A percentile compares a stretch with the other conserved stretches of the same genome.
Evolutionary conservation across 2,888 invertebrate species (phyloP).

Genomic region (Orthonychiurus folsomi): DNA sequence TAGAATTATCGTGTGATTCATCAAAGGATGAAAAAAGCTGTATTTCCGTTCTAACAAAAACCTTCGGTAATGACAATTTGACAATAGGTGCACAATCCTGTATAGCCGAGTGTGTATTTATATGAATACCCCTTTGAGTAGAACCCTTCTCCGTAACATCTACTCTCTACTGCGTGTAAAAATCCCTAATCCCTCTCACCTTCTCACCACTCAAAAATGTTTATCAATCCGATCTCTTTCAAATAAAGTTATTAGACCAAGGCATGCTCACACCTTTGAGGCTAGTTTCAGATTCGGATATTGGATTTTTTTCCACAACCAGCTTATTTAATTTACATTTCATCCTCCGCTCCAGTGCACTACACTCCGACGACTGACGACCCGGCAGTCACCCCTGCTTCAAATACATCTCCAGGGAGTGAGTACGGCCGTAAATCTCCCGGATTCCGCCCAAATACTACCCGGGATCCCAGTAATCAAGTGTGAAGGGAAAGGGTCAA

Average conservation of each 20-base stretch:
- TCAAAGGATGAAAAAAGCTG: too few relatives aligned
- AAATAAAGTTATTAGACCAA: background rate
- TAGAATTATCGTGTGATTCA: too few relatives aligned
- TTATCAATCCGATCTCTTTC: background rate
- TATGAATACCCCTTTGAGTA: too few relatives aligned
- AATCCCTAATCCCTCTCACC: background rate
- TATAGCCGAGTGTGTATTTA: too few relatives aligned
- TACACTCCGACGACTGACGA: background rate
- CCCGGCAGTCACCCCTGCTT: too few relatives aligned
- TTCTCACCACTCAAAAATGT: background rate
- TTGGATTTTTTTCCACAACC: constrained; percentile 13
- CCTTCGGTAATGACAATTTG: too few relatives aligned
- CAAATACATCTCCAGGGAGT: background rate
- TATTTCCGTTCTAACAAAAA: too few relatives aligned
- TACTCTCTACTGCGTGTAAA: too few relatives aligned
- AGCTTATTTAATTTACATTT: constrained; percentile 11
- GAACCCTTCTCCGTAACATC: too few relatives aligned
- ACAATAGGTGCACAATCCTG: too few relatives aligned
- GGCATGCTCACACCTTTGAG: background rate
- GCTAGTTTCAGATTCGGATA: background rate
- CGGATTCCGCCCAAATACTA: background rate
- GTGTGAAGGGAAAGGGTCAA: background rate
- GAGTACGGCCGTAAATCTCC: background rate
- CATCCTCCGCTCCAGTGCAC: background rate
- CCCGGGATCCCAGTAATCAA: background rate